A percentile compares a stretch with the other conserved stretches of the same genome.
These are phyloP conservation scores for Hemitrygon akajei DNA, from an alignment of 2,797 vertebrate species.

Conservation along the genomic window DNA sequence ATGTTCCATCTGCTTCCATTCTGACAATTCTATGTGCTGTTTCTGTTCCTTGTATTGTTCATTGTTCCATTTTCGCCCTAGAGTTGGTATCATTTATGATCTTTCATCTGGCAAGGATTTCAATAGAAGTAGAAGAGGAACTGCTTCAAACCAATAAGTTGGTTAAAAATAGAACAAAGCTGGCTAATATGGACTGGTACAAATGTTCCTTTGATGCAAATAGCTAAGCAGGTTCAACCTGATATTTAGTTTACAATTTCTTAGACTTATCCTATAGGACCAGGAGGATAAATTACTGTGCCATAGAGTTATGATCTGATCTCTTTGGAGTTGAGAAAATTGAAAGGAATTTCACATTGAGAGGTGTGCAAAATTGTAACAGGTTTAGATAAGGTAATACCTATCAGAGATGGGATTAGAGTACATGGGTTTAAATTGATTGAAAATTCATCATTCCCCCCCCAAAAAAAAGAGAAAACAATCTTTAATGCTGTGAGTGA, in stretches of 20 bases:
- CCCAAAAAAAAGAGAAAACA: too few species aligned
- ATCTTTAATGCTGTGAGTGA: too few species aligned
- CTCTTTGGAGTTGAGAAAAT: neutral
- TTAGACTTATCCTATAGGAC: neutral
- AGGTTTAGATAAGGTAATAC: too few species aligned
- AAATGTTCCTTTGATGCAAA: constrained; percentile 30
- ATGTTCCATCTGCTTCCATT: constrained; percentile 12
- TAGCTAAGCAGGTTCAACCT: constrained; percentile 22
- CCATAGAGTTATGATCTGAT: neutral
- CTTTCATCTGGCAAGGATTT: constrained; percentile 28
- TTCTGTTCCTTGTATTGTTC: constrained; percentile 34
- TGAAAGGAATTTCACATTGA: too few species aligned
- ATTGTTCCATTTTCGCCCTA: constrained; percentile 25
- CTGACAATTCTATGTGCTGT: neutral
- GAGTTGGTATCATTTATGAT: constrained; percentile 28
- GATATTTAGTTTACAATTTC: neutral
- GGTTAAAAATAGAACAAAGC: constrained; percentile 36
- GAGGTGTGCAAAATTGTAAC: too few species aligned
- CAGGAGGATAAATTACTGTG: neutral
- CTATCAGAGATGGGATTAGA: too few species aligned
- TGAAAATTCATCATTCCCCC: too few species aligned
- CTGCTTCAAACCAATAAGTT: constrained; percentile 20
- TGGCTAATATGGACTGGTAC: neutral
- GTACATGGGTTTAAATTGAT: too few species aligned
- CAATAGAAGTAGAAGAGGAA: constrained; percentile 31